Evolutionary conservation across 1,140 invertebrate species (phyloP).

Genomic region (Lamellibrachia luymesi): DNA sequence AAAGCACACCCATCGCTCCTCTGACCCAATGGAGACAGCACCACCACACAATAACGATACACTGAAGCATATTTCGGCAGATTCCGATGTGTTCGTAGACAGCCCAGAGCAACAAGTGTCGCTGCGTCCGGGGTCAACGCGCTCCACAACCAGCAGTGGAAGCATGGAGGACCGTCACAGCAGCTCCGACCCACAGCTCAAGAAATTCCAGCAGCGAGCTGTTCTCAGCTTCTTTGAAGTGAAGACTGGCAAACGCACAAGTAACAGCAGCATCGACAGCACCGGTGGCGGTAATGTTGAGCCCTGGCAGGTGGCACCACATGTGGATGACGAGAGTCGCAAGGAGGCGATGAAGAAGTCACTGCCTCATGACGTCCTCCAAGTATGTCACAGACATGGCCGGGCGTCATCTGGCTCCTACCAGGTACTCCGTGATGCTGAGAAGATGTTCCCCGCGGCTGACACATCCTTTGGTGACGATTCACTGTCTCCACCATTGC

Average conservation of each 20-base stretch:
- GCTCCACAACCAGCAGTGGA: slow-evolving; percentile 59
- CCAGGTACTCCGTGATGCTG: background rate
- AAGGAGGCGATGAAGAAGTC: background rate
- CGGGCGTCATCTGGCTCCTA: background rate
- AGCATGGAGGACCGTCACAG: slow-evolving; percentile 55
- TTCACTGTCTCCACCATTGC: background rate
- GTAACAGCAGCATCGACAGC: slow-evolving; percentile 12
- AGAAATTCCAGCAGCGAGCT: slow-evolving; percentile 78
- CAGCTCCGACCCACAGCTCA: slow-evolving; percentile 75
- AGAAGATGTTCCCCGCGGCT: background rate
- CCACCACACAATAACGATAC: background rate
- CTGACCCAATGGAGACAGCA: background rate
- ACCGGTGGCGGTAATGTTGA: background rate
- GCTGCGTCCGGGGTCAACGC: slow-evolving; percentile 18
- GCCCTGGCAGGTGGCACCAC: background rate
- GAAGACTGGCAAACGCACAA: slow-evolving; percentile 58
- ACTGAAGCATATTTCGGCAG: background rate
- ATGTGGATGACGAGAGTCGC: background rate
- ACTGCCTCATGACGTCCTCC: background rate
- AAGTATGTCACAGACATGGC: background rate
- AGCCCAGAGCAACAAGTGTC: slow-evolving; percentile 50
- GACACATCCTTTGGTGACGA: background rate
- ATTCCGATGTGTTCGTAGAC: slow-evolving; percentile 55
- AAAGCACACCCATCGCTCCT: background rate
- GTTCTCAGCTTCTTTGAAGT: slow-evolving; percentile 80